Conservation (phyloP, 2,797 vertebrate genomes). For the Gila robusta region DNA sequence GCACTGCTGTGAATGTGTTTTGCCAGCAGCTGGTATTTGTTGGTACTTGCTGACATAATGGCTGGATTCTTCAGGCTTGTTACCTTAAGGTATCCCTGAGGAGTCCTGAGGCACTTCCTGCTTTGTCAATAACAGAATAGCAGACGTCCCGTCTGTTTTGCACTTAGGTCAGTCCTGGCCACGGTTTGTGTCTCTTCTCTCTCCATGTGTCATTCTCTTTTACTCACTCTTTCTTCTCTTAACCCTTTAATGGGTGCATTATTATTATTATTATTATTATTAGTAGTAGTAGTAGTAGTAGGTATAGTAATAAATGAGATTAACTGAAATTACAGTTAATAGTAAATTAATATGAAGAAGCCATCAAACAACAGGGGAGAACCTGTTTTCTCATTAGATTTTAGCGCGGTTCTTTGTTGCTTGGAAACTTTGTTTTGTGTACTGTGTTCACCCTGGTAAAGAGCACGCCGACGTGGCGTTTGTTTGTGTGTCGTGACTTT, state of each 20-base stretch:
- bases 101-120: constrained; percentile 66
- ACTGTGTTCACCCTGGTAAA: too few relatives aligned
- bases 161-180: constrained; percentile 68
- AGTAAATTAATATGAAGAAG: too few relatives aligned
- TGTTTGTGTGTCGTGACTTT: too few relatives aligned
- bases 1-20: constrained; percentile 19
- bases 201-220: constrained; percentile 36
- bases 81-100: constrained; percentile 70
- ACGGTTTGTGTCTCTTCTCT: constrained; percentile 56
- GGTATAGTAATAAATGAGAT: too few relatives aligned
- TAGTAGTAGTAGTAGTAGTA: too few relatives aligned
- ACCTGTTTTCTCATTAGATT: too few relatives aligned
- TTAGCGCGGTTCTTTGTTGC: too few relatives aligned
- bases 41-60: constrained; percentile 63
- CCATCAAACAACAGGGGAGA: too few relatives aligned
- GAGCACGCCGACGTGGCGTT: too few relatives aligned
- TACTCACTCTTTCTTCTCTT: constrained; percentile 41
- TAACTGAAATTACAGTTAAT: too few relatives aligned
- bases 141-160: constrained; percentile 62
- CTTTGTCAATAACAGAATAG: constrained; percentile 74
- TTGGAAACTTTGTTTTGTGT: too few relatives aligned
- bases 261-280: background rate
- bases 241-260: background rate
- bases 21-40: constrained; percentile 27
- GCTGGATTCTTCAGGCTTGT: constrained; percentile 68